Evolutionary conservation across 2,888 invertebrate species (phyloP), one percentile per base, ranked within the genome.

Genomic region (Troglohyphantes excavatus): DNA sequence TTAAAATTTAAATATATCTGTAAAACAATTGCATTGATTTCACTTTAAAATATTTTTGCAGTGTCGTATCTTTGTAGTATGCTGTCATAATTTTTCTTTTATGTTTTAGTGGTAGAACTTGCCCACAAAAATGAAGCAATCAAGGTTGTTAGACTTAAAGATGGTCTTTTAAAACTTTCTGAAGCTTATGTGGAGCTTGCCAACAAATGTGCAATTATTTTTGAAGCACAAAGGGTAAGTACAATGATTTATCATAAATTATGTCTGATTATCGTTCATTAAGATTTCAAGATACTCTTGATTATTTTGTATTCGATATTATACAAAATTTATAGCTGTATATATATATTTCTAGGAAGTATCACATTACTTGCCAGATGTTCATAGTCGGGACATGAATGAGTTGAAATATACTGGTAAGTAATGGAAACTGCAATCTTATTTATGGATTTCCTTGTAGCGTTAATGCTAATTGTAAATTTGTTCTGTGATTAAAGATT

Each of bases 61-160:
- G n/a, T n/a, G n/a, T n/a, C n/a, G n/a, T n/a, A n/a, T n/a, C n/a
- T n/a, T n/a, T n/a, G n/a, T n/a, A n/a, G n/a, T n/a, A n/a, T n/a
- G n/a, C n/a, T n/a, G n/a, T n/a, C n/a, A n/a, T n/a, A n/a, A n/a
- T n/a, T n/a, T n/a, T n/a, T 11, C 26, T 13, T 67, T 81, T 82
- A 21, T 21, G n/a, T 33, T 92, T 92, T 92, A 94, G 94, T 94
- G 86, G 93, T 93, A 85, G 94, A 94, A 82, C 93, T 94, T 82
- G 92, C 94, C 1, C 92, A 94, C 68, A 95, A 95, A 92, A 94
- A 94, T 92, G 95, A 95, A 93, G 94, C 94, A 19, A 93, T 94
- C 0, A 95, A 95, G 92, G 92, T 94, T 91, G 94, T 94, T 17
- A 92, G 94, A 13, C 92, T 94, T 27, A 94, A 94, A 91, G 94